Evolutionary conservation across 2,113 vertebrate species (phyloP).

Genomic region (Serinus canaria): DNA sequence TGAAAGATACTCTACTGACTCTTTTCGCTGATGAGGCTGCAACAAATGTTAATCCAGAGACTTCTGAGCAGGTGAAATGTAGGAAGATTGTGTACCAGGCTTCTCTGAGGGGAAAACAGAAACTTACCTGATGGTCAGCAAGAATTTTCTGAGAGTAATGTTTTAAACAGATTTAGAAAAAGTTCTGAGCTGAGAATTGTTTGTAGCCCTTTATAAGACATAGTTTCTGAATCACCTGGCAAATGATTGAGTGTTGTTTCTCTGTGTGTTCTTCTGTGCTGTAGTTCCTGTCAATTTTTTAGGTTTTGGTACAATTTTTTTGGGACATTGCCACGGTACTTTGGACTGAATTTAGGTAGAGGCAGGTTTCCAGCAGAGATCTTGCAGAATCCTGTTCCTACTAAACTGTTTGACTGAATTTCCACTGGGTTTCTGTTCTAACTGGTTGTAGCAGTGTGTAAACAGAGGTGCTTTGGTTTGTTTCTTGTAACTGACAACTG

Average conservation of each 20-base stretch:
- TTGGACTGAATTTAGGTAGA: neutral
- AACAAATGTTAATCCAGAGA: neutral
- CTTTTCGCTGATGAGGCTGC: neutral
- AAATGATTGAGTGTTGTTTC: neutral
- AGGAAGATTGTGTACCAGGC: neutral
- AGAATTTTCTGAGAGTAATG: neutral
- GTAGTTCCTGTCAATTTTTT: neutral
- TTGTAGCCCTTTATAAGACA: neutral
- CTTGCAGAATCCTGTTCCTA: neutral
- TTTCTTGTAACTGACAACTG: neutral
- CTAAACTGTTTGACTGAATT: neutral
- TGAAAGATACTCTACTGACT: slow-evolving; percentile 81
- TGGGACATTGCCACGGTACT: neutral
- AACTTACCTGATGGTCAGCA: neutral
- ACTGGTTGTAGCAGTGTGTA: neutral
- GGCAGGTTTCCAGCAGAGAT: neutral
- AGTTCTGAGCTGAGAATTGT: neutral
- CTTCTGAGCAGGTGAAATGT: slow-evolving; percentile 43
- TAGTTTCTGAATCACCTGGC: neutral
- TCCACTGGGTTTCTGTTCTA: neutral
- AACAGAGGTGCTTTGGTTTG: neutral
- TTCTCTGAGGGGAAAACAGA: neutral
- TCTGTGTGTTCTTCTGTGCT: neutral
- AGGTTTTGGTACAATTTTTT: neutral
- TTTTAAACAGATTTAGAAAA: neutral